Evolutionary conservation across 2,888 invertebrate species (phyloP), one percentile per base, ranked within the genome.

Genomic region (Tortricodes alternella): DNA sequence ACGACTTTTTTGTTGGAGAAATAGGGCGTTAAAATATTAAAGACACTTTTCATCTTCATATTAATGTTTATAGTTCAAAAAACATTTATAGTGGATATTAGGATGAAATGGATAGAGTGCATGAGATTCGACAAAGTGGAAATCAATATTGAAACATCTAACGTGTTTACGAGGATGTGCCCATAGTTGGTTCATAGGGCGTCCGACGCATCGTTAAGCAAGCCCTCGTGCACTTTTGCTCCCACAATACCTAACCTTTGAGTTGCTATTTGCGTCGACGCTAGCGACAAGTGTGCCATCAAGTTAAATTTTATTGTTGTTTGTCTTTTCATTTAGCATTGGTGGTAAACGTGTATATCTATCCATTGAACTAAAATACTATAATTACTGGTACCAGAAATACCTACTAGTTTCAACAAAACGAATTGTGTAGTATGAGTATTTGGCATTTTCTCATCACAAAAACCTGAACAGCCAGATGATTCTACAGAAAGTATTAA

Each of bases 231-330:
- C 79, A 83, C 78, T 79, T 77, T 80, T 83, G 85, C 81, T 76
- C 68, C 75, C 64, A 79, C 80, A 81, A 76, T 76, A 70, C 74
- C 72, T 81, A 86, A 86, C 86, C 86, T 88, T 87, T 87, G 67
- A 75, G 65, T 64, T 71, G 59, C 53, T 59, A 68, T 63, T 61
- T 68, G 75, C 68, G 74, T 79, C 78, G 80, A 76, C 78, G 74
- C 73, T 71, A 73, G 73, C 76, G 76, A 79, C 78, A 76, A 73
- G 71, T 66, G 62, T 71, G 67, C 62, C 76, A 75, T 79, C 60
- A 59, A 65, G 59, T 65, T 51, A 59, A 65, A 67, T 63, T 65
- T 62, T 64, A 64, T 58, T 27, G 60, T 43, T 24, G 3, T 53
- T 56, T 50, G 52, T 23, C 11, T 39, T 48, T 39, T 53, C 52